These are phyloP conservation scores for Malaclemys terrapin DNA, from an alignment of 2,113 vertebrate genomes.

Conservation along the genomic window DNA sequence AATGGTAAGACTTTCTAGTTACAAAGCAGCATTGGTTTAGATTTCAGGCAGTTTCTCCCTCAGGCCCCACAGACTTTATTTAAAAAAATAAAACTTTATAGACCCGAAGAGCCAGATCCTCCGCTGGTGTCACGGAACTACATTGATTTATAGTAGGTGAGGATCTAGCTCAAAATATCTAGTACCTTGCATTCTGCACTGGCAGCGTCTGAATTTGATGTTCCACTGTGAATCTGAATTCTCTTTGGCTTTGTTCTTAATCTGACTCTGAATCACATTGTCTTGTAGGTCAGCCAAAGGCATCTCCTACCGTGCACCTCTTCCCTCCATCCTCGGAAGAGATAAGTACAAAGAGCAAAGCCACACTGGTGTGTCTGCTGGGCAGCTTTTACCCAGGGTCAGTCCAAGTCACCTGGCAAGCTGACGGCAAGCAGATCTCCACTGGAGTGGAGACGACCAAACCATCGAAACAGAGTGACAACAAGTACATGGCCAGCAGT, in stretches of 20 bases:
- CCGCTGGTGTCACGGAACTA: background rate
- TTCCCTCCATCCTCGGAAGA: accelerated
- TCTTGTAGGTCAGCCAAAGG: background rate
- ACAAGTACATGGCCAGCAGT: conserved; percentile 69
- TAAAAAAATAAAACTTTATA: background rate
- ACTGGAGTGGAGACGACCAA: background rate
- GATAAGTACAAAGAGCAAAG: accelerated
- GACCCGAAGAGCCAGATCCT: background rate
- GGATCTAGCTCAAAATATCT: background rate
- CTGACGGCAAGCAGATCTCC: accelerated
- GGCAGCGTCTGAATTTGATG: background rate
- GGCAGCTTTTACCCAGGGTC: background rate
- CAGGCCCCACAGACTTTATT: background rate
- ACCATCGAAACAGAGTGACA: conserved; percentile 30
- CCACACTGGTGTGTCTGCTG: conserved; percentile 60
- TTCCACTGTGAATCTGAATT: background rate
- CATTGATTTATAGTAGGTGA: background rate
- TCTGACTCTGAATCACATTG: accelerated
- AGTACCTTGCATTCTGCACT: background rate
- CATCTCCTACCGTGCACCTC: accelerated
- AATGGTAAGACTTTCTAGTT: background rate
- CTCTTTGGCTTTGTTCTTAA: background rate
- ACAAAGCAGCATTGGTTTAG: background rate
- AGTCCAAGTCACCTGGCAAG: background rate
- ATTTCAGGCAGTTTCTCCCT: background rate